phyloP scores from a whole-genome alignment of 2,113 vertebrate genomes.

The Ceratotherium simum region DNA sequence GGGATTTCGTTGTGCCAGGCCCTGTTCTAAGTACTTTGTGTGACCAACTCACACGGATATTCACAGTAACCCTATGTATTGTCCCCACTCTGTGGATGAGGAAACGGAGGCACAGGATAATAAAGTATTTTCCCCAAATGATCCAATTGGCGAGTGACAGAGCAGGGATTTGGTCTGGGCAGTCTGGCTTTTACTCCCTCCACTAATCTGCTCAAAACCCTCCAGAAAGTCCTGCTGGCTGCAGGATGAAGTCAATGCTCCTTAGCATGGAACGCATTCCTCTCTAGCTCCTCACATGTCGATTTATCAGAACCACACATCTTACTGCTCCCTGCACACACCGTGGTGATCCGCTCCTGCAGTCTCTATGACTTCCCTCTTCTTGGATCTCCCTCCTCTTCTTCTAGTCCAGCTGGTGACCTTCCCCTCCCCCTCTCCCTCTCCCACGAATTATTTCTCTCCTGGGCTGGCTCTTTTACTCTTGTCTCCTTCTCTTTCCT shows the following conservation, averaged over 20 bases:
- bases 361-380: neutral
- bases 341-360: neutral
- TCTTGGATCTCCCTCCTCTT: neutral
- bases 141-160: neutral
- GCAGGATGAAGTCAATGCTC: neutral
- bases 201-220: neutral
- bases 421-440: neutral
- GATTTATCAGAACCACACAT: neutral
- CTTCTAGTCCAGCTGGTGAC: neutral
- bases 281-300: neutral
- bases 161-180: neutral
- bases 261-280: neutral
- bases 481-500: neutral
- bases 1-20: neutral
- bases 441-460: neutral
- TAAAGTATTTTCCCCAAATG: neutral
- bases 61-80: neutral
- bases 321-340: neutral
- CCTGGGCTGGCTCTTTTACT: neutral
- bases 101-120: neutral
- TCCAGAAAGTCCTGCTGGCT: neutral
- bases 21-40: neutral
- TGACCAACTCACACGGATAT: neutral
- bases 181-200: neutral
- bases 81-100: neutral